These are phyloP conservation scores for Fragum fragum DNA, from an alignment of 2,888 invertebrate genomes.

Conservation along the genomic window DNA sequence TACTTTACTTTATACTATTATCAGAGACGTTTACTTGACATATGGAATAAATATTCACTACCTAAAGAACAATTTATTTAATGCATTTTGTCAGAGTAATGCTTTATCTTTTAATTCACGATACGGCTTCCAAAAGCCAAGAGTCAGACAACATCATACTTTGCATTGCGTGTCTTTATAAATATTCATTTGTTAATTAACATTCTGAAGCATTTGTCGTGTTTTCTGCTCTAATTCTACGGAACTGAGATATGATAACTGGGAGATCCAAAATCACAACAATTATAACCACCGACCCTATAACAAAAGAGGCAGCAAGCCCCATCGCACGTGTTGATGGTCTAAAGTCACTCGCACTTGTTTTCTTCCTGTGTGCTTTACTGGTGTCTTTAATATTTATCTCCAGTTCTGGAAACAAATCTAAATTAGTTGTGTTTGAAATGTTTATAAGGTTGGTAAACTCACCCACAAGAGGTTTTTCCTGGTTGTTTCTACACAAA, in stretches of 20 bases:
- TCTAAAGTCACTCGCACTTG: background rate
- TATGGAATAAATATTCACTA: no score
- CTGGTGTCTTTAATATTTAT: background rate
- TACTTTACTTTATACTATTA: no score
- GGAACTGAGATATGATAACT: background rate
- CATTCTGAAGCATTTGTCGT: background rate
- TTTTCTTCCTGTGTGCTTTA: background rate
- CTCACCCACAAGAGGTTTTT: background rate
- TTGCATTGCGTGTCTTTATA: no score
- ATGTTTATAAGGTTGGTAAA: background rate
- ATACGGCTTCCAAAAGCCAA: no score
- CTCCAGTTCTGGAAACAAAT: slow-evolving; percentile 10
- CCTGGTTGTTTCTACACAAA: background rate
- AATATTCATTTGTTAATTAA: no score
- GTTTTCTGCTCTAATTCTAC: background rate
- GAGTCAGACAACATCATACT: no score
- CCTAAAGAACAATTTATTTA: no score
- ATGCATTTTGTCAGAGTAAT: no score
- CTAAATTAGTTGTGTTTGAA: slow-evolving; percentile 8
- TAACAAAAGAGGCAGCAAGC: slow-evolving; percentile 1
- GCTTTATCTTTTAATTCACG: no score
- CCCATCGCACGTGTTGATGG: slow-evolving; percentile 16
- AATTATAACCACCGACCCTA: slow-evolving; percentile 2
- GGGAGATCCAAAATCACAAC: background rate
- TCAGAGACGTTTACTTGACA: no score